A percentile compares a stretch with the other conserved stretches of the same genome.
Evolutionary conservation across 2,888 invertebrate genomes (phyloP).

Genomic region (Hyles lineata): DNA sequence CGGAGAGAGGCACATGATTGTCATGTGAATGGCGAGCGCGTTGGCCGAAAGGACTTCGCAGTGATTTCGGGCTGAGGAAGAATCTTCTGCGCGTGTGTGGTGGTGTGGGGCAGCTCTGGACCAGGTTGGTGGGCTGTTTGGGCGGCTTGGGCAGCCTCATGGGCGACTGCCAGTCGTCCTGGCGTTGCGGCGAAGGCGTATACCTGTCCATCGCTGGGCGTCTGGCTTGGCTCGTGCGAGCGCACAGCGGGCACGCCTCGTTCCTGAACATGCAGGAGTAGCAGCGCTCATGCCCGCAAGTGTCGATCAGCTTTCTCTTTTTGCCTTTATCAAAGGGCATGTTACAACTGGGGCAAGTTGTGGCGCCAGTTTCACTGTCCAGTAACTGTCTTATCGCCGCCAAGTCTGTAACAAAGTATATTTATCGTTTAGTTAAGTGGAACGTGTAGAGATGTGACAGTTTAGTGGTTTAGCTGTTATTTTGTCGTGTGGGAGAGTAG

Average conservation of each 20-base stretch:
- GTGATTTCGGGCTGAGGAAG: slow-evolving; percentile 92
- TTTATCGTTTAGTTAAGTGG: slow-evolving; percentile 45
- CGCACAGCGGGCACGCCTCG: slow-evolving; percentile 95
- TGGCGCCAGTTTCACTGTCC: slow-evolving; percentile 89
- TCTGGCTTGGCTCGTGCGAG: slow-evolving; percentile 71
- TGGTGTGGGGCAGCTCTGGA: slow-evolving; percentile 92
- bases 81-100: slow-evolving; percentile 91
- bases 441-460: slow-evolving; percentile 28
- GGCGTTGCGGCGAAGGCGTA: slow-evolving; percentile 76
- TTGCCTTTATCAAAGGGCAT: slow-evolving; percentile 98
- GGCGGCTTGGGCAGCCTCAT: slow-evolving; percentile 86
- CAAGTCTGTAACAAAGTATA: slow-evolving; percentile 87
- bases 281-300: slow-evolving; percentile 97
- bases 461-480: slow-evolving; percentile 30
- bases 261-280: slow-evolving; percentile 97
- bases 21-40: slow-evolving; percentile 82
- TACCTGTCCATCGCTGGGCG: slow-evolving; percentile 78
- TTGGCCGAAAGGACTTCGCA: slow-evolving; percentile 90
- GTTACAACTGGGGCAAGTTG: slow-evolving; percentile 93
- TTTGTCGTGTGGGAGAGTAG: slow-evolving; percentile 45
- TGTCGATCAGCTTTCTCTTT: slow-evolving; percentile 96
- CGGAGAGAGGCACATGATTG: slow-evolving; percentile 89
- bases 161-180: slow-evolving; percentile 82
- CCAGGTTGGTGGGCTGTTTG: slow-evolving; percentile 80
- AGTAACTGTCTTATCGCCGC: slow-evolving; percentile 92